Evolutionary conservation across 2,888 invertebrate genomes (phyloP).

Genomic region (Lasius fuliginosus): DNA sequence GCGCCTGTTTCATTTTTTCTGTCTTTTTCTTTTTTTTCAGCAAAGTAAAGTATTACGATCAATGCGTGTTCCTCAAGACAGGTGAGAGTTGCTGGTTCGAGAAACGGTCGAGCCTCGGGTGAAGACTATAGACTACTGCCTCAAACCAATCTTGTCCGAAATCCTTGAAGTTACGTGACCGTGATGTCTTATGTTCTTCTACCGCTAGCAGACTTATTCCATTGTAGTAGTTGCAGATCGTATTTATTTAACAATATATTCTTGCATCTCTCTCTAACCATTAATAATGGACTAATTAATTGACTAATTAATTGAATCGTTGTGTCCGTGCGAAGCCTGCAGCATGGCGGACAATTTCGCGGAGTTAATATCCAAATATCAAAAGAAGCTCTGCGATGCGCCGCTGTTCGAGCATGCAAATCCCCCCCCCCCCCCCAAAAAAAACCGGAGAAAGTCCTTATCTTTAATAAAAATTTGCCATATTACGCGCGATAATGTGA

Average conservation of each 20-base stretch:
- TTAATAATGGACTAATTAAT: slow-evolving; percentile 67
- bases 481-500: slow-evolving; percentile 11
- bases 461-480: slow-evolving; percentile 24
- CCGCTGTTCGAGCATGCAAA: slow-evolving; percentile 1
- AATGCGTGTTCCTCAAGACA: slow-evolving; percentile 91
- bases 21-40: slow-evolving; percentile 87
- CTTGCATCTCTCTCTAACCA: slow-evolving; percentile 72
- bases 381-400: slow-evolving; percentile 33
- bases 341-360: slow-evolving; percentile 48
- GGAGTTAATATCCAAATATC: slow-evolving; percentile 37
- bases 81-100: slow-evolving; percentile 87
- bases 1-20: neutral
- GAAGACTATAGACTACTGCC: slow-evolving; percentile 75
- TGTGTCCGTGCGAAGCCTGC: slow-evolving; percentile 57
- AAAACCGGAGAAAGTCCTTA: slow-evolving; percentile 10
- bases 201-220: slow-evolving; percentile 71
- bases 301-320: slow-evolving; percentile 66
- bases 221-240: slow-evolving; percentile 73
- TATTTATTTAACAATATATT: slow-evolving; percentile 76
- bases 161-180: slow-evolving; percentile 75
- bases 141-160: slow-evolving; percentile 72
- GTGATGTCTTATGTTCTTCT: slow-evolving; percentile 74
- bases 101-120: slow-evolving; percentile 63
- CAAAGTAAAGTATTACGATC: slow-evolving; percentile 93
- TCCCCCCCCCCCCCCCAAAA: neutral